Evolutionary conservation across 64 coral and sea anemone species (phyloP), one percentile per base, ranked within the genome.

Genomic region (Anthopleura sola): DNA sequence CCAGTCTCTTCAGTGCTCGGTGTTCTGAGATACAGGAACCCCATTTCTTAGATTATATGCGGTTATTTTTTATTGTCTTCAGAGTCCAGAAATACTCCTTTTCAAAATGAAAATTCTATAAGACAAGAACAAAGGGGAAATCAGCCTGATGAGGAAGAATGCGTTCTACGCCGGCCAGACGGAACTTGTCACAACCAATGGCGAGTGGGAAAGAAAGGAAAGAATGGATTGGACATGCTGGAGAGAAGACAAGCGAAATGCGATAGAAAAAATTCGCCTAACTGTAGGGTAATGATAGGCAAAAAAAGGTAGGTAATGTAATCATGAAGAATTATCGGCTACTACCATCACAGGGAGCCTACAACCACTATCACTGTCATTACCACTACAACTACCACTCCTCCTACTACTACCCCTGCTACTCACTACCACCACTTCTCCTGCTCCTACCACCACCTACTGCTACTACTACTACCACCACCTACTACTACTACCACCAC

Each of bases 121-220:
- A 28, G 16, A 62, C 58, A 29, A 8, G 26, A 68, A 68, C 62
- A 68, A 68, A 11, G 5, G 9, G 6, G 29, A 32, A 34, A 28
- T 5, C 28, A 31, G 13, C 10, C 31, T 3, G 29, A 6, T 2
- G 66, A 71, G 3, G 66, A 71, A 5, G 29, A 71, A 32, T 71
- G 66, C 66, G 66, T 12, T 15, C 0, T 36, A 15, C 66, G 13
- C 28, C 66, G 66, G 6, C 66, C 29, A 17, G 78, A 81, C 49
- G 78, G 78, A 10, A 40, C 78, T 21, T 81, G 78, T 13, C 75
- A 38, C 44, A 78, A 78, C 39, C 20, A 46, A 12, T 81, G 78
- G 78, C 39, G 78, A 28, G 78, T 81, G 26, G 78, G 78, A 46
- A 46, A 53, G 28, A 48, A 46, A 53, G 78, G 23, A 15, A 28